phyloP scores from a whole-genome alignment of 2,797 vertebrate species.

The Ptychadena robeensis region DNA sequence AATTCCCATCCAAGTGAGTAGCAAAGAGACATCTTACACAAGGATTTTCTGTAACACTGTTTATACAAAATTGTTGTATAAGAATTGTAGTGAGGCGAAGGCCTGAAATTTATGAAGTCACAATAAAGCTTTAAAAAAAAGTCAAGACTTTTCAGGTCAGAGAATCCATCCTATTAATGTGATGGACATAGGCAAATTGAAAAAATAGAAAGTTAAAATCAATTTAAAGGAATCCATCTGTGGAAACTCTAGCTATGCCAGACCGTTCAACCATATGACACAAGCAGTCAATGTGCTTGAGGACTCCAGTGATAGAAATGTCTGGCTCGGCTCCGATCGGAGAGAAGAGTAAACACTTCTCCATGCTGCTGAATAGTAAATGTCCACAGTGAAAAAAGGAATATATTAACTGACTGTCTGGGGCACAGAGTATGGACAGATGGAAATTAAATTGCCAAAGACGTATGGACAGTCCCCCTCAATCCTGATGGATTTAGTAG shows the following conservation, averaged over 20 bases:
- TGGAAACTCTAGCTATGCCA: conserved; percentile 42
- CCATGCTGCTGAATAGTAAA: conserved; percentile 7
- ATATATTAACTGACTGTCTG: background rate
- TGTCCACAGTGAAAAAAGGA: background rate
- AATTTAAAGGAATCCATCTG: conserved; percentile 55
- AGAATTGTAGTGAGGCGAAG: background rate
- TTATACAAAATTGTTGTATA: background rate
- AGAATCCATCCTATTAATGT: conserved; percentile 52
- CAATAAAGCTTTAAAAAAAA: conserved; percentile 1
- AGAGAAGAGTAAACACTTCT: conserved; percentile 24
- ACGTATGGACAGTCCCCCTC: background rate
- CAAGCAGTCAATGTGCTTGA: conserved; percentile 43
- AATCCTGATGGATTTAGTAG: background rate
- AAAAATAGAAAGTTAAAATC: conserved; percentile 52
- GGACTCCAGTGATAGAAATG: conserved; percentile 48
- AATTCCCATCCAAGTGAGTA: background rate
- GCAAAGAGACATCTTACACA: background rate
- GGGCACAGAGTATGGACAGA: background rate
- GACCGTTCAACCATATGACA: conserved; percentile 57
- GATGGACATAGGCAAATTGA: conserved; percentile 50
- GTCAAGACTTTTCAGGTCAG: conserved; percentile 33
- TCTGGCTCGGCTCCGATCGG: conserved; percentile 19
- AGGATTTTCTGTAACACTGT: background rate
- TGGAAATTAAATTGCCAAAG: background rate
- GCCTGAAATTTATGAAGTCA: conserved; percentile 18